Percentiles rank a stretch among this genome's conserved stretches.
These are phyloP conservation scores for Megaleporinus macrocephalus DNA, from an alignment of 2,113 vertebrate genomes.

Conservation along the genomic window DNA sequence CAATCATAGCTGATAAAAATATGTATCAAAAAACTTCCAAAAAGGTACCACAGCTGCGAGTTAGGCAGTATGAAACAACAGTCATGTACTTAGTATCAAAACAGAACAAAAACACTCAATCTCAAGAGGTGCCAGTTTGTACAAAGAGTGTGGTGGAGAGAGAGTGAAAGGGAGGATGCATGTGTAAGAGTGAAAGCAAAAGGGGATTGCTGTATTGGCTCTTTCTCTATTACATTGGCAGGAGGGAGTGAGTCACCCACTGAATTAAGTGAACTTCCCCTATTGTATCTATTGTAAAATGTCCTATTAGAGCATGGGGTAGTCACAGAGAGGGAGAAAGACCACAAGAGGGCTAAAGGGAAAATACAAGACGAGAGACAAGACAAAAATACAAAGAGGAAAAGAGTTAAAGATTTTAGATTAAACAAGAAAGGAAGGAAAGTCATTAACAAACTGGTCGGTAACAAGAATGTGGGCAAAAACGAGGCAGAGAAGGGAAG, in stretches of 20 bases:
- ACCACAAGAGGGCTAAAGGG: conserved; percentile 46
- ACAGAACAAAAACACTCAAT: neutral
- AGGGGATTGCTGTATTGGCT: neutral
- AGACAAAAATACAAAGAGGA: neutral
- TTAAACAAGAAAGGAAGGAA: neutral
- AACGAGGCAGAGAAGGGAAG: neutral
- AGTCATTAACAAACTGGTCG: neutral
- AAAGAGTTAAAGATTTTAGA: neutral
- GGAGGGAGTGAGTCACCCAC: conserved; percentile 6
- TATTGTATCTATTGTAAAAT: neutral
- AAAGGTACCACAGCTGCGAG: neutral
- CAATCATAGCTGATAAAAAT: neutral
- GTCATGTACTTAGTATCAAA: conserved; percentile 7
- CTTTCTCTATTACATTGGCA: conserved; percentile 18
- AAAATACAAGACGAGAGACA: conserved; percentile 20
- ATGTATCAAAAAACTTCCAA: neutral
- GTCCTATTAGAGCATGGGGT: conserved; percentile 44
- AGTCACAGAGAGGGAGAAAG: conserved; percentile 57
- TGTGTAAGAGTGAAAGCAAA: neutral
- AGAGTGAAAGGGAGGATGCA: neutral
- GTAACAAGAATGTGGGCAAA: neutral
- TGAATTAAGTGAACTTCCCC: neutral
- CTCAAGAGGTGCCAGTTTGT: conserved; percentile 5
- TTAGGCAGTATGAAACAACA: conserved; percentile 10
- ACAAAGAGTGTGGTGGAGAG: neutral